These are phyloP conservation scores for Choristoneura rosaceana DNA, from an alignment of 2,888 invertebrate species.

Conservation along the genomic window DNA sequence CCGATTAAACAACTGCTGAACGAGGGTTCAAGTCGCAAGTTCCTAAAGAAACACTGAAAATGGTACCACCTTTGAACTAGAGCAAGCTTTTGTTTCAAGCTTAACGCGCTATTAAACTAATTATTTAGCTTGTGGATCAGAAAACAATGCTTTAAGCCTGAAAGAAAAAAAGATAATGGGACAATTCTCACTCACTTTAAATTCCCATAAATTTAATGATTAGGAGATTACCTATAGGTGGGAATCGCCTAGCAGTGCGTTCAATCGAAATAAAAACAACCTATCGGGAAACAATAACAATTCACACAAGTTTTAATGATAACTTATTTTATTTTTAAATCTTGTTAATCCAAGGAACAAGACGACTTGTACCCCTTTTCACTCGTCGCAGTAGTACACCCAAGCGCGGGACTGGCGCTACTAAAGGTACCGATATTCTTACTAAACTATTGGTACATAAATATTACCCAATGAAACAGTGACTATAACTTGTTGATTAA, in stretches of 20 bases:
- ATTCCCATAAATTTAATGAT: too few relatives aligned
- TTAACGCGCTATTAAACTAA: too few relatives aligned
- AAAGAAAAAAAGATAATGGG: too few relatives aligned
- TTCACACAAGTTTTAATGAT: neutral
- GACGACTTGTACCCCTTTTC: conserved; percentile 16
- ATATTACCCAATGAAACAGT: conserved; percentile 62
- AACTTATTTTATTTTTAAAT: neutral
- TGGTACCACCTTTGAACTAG: neutral
- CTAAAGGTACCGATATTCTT: conserved; percentile 42
- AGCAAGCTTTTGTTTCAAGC: too few relatives aligned
- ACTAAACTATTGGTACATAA: conserved; percentile 42
- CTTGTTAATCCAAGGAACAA: neutral
- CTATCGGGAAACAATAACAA: neutral
- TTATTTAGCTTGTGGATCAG: too few relatives aligned
- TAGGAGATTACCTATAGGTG: too few relatives aligned
- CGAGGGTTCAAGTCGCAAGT: conserved; percentile 2
- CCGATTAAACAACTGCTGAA: conserved; percentile 46
- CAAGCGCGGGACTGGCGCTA: conserved; percentile 50
- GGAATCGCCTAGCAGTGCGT: too few relatives aligned
- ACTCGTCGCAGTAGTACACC: conserved; percentile 59
- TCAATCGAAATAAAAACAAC: too few relatives aligned
- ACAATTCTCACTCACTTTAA: too few relatives aligned
- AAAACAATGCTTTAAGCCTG: too few relatives aligned
- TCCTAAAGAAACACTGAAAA: neutral
- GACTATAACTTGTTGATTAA: conserved; percentile 61